A percentile compares a stretch with the other conserved stretches of the same genome.
These are phyloP conservation scores for Thysanoteuthis rhombus DNA, from an alignment of 2,888 invertebrate species.

Conservation along the genomic window DNA sequence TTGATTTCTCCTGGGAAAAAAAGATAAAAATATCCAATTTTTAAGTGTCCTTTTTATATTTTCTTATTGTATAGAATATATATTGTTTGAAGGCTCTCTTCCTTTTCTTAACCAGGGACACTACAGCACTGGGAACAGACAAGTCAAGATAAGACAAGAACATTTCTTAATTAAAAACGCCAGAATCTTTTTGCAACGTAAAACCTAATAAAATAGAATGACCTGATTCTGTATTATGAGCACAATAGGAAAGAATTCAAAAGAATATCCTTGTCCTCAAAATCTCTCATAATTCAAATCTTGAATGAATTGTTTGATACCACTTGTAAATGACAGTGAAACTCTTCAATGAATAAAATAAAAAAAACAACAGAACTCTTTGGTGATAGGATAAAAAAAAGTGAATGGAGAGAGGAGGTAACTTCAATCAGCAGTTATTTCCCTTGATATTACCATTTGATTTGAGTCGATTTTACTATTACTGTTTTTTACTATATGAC, in stretches of 20 bases:
- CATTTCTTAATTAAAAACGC: neutral
- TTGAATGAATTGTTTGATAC: too few species aligned
- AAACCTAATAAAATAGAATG: neutral
- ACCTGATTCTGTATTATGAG: neutral
- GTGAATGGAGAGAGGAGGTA: too few species aligned
- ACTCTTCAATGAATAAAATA: too few species aligned
- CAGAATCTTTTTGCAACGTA: neutral
- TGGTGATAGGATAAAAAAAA: too few species aligned
- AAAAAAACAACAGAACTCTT: too few species aligned
- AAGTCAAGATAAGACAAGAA: neutral
- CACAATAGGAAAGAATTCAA: neutral
- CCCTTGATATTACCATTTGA: too few species aligned
- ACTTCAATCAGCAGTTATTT: too few species aligned
- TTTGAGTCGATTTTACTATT: too few species aligned
- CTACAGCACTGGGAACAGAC: neutral
- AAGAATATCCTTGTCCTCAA: neutral
- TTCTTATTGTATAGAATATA: neutral
- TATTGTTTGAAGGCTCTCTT: neutral
- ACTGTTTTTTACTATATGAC: too few species aligned
- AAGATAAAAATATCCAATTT: neutral
- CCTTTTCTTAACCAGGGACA: neutral
- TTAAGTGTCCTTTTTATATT: neutral
- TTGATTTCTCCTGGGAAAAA: neutral
- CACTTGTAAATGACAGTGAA: too few species aligned
- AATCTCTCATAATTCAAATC: too few species aligned